These are phyloP conservation scores for Rhinopomastus cyanomelas DNA, from an alignment of 2,113 vertebrate genomes.

Conservation along the genomic window DNA sequence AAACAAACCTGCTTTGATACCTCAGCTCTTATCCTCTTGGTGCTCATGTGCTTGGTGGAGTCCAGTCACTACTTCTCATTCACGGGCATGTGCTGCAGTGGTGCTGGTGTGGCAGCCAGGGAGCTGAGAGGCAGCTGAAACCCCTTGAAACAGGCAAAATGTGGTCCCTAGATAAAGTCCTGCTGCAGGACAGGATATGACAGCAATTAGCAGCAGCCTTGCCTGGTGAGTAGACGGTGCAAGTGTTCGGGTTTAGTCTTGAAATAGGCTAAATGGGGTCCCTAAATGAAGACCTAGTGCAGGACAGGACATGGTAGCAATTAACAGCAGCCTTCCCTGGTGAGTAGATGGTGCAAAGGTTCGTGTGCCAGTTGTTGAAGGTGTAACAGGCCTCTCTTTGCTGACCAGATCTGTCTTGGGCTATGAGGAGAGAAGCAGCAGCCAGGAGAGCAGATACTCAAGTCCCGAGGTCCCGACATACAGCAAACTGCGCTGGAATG, in stretches of 20 bases:
- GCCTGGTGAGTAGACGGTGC: not conserved
- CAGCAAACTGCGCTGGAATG: not conserved
- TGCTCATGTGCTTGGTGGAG: not conserved
- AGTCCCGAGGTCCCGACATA: not conserved
- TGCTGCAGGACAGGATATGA: not conserved
- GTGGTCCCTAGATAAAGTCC: not conserved
- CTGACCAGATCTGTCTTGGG: not conserved
- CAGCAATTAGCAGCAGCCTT: not conserved
- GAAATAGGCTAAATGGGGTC: not conserved
- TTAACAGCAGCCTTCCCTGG: not conserved
- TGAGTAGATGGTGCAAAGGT: not conserved
- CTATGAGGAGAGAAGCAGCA: not conserved
- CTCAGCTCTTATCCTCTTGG: not conserved
- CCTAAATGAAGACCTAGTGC: not conserved
- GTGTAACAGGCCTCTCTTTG: not conserved
- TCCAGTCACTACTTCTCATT: not conserved
- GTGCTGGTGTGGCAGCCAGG: not conserved
- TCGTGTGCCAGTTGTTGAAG: not conserved
- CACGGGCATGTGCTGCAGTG: not conserved
- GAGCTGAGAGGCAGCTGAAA: not conserved
- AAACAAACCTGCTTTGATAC: not conserved
- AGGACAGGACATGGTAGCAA: not conserved
- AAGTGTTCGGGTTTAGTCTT: too few relatives aligned
- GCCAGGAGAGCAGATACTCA: not conserved
- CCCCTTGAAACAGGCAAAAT: not conserved